Conservation (phyloP, 1,140 invertebrate species). For the Penaeus vannamei region DNA sequence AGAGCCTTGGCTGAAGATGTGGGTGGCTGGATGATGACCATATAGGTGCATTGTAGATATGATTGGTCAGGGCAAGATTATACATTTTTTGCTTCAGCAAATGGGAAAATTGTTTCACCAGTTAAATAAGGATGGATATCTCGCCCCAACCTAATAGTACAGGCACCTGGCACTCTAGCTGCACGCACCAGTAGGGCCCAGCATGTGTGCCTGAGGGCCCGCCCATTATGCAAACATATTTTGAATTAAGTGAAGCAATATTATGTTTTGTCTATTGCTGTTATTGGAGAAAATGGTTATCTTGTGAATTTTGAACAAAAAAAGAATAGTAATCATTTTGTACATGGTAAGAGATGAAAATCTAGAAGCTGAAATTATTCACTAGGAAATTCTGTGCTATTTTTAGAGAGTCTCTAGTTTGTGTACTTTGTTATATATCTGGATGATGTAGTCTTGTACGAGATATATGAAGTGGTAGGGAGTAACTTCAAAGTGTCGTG, state of each 20-base stretch:
- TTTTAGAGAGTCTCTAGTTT: conserved; percentile 68
- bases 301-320: conserved; percentile 60
- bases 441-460: conserved; percentile 67
- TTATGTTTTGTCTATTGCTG: conserved; percentile 64
- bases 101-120: background rate
- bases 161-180: background rate
- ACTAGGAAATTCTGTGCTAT: conserved; percentile 67
- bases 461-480: conserved; percentile 62
- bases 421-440: conserved; percentile 68
- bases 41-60: background rate
- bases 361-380: conserved; percentile 66
- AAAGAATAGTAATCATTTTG: conserved; percentile 66
- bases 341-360: conserved; percentile 63
- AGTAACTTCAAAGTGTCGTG: conserved; percentile 61
- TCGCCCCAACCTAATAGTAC: conserved; percentile 1
- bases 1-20: conserved; percentile 55
- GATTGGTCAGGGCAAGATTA: conserved; percentile 26
- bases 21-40: conserved; percentile 20
- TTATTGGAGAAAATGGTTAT: conserved; percentile 65
- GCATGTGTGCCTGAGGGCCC: conserved; percentile 61
- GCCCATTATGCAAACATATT: conserved; percentile 65
- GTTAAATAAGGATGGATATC: background rate
- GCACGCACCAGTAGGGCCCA: conserved; percentile 30
- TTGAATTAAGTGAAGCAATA: conserved; percentile 65
- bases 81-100: conserved; percentile 7